Evolutionary conservation across 2,113 vertebrate genomes (phyloP), one percentile per base, ranked within the genome.

Genomic region (Hydropotes inermis): DNA sequence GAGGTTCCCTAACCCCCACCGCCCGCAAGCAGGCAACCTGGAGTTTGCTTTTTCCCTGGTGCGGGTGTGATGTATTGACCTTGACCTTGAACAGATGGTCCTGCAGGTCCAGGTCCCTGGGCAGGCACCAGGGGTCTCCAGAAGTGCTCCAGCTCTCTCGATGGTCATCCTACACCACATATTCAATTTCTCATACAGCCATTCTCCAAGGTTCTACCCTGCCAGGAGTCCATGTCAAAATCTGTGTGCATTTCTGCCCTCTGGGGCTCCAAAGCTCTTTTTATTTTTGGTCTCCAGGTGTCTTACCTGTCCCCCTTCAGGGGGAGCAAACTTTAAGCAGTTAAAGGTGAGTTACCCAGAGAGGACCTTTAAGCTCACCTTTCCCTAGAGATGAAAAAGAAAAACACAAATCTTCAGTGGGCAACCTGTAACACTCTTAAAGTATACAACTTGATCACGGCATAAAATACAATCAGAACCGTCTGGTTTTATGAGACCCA

Each of bases 101-200:
- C 67, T 50, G 36, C 39, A 79, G 58, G 43, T 89, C 19, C 82
- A 76, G 76, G 54, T 64, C 45, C 16, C 74, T 21, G 21, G 36
- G 64, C 43, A 36, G 61, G 21, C 0, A 0, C 12, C 15, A 0
- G 16, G 21, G 36, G 15, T 28, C 74, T 67, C 57, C 11, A 1
- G 47, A 17, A 58, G 39, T 19, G 17, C 3, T 50, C 67, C 57
- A 52, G 13, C 55, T 92, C 27, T 54, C 21, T 12, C 7, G 14
- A 15, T 39, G 11, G n/a, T 79, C 81, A 85, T 55, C 33, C 82
- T 45, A 79, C 61, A 54, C 21, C 27, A 5, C 1, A 0, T 2
- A 1, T 10, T 79, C 23, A 0, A 36, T 23, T 50, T 84, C 27
- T 79, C 52, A 30, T 39, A 16, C 14, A 76, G 54, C n/a, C 36